phyloP scores from a whole-genome alignment of 2,888 invertebrate genomes.

The Octodonta nipae region DNA sequence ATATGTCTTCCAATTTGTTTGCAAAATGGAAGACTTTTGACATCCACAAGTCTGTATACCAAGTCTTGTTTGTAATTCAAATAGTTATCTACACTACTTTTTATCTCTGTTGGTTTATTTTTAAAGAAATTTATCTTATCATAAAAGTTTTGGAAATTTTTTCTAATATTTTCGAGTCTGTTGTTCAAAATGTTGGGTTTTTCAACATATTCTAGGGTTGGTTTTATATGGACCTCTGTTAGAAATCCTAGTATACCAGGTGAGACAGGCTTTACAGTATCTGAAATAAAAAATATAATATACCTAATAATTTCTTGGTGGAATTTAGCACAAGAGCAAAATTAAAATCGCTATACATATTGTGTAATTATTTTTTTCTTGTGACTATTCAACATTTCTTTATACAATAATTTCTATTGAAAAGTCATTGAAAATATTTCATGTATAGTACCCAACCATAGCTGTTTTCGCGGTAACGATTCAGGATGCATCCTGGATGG shows the following conservation, averaged over 20 bases:
- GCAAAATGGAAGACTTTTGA: conserved; percentile 11
- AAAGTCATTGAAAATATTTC: too few relatives aligned
- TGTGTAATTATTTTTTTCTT: too few relatives aligned
- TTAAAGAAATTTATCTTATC: neutral
- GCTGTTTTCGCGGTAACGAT: too few relatives aligned
- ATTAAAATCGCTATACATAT: too few relatives aligned
- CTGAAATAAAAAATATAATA: conserved; percentile 33
- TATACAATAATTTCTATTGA: too few relatives aligned
- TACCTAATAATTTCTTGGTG: too few relatives aligned
- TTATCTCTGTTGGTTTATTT: neutral
- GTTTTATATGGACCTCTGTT: conserved; percentile 38
- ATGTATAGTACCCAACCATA: too few relatives aligned
- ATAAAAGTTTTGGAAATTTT: neutral
- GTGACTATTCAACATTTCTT: too few relatives aligned
- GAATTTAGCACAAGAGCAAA: neutral
- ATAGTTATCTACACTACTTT: conserved; percentile 10
- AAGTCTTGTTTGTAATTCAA: conserved; percentile 11
- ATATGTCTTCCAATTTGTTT: conserved; percentile 12
- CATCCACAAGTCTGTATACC: conserved; percentile 17
- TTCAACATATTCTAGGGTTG: conserved; percentile 3
- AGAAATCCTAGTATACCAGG: conserved; percentile 46
- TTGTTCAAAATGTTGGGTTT: neutral
- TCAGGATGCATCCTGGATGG: too few relatives aligned
- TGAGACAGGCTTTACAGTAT: conserved; percentile 39
- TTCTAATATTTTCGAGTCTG: neutral